These are phyloP conservation scores for Bactericera cockerelli DNA, from an alignment of 1,140 invertebrate species.

Conservation along the genomic window DNA sequence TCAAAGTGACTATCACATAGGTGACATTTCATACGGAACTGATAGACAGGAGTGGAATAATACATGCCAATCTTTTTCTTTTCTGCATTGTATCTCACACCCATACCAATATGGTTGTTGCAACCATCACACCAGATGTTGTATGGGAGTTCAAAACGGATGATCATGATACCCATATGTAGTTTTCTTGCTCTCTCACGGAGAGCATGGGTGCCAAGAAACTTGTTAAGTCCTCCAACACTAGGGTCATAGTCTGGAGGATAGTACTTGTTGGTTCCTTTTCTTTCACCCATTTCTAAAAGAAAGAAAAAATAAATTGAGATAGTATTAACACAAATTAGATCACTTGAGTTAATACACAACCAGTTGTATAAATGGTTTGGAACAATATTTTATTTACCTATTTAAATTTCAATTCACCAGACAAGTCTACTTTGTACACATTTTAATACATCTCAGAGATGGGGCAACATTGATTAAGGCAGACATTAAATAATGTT, in stretches of 20 bases:
- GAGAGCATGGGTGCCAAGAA: constrained; percentile 86
- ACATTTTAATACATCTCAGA: too few species aligned
- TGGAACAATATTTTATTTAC: too few species aligned
- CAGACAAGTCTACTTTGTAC: too few species aligned
- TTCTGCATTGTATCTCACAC: constrained; percentile 96
- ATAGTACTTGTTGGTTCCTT: constrained; percentile 95
- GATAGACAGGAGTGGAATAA: constrained; percentile 92
- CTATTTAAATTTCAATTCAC: too few species aligned
- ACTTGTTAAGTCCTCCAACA: constrained; percentile 85
- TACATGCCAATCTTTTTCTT: constrained; percentile 98
- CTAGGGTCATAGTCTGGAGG: constrained; percentile 95
- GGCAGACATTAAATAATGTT: too few species aligned
- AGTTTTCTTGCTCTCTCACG: constrained; percentile 89
- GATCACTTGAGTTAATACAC: too few species aligned
- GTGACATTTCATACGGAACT: constrained; percentile 99
- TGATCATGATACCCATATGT: constrained; percentile 90
- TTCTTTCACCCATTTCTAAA: constrained; percentile 82
- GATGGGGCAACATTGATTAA: too few species aligned
- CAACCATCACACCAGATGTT: constrained; percentile 99
- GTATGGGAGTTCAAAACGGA: constrained; percentile 99
- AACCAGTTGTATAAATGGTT: too few species aligned
- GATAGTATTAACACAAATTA: too few species aligned
- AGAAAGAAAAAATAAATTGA: neutral
- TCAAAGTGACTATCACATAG: constrained; percentile 96
- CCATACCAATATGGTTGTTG: constrained; percentile 97